A percentile compares a stretch with the other conserved stretches of the same genome.
phyloP scores from a whole-genome alignment of 1,140 invertebrate species.

The Drosophila watanabei region DNA sequence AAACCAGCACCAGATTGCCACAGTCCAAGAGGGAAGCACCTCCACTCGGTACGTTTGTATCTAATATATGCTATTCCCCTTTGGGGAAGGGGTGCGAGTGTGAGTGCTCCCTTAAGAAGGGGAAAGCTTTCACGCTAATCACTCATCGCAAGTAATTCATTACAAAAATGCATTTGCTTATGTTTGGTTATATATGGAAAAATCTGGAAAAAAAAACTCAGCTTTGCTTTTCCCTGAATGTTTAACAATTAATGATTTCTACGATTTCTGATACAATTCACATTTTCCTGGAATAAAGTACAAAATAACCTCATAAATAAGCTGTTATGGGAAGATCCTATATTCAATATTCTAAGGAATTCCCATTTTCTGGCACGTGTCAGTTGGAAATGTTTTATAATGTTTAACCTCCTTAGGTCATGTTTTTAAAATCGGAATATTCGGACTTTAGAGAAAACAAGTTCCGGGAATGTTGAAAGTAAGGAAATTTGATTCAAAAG shows the following conservation, averaged over 20 bases:
- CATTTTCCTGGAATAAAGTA: not conserved
- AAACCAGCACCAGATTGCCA: constrained; percentile 59
- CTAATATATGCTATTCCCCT: not conserved
- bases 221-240: not conserved
- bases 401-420: not conserved
- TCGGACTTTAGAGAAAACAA: not conserved
- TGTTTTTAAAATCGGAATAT: not conserved
- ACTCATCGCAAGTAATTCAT: constrained; percentile 14
- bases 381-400: not conserved
- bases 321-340: not conserved
- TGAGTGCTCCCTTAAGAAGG: constrained; percentile 1
- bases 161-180: constrained; percentile 36
- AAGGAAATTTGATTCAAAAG: not conserved
- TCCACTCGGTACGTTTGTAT: constrained; percentile 18
- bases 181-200: constrained; percentile 10
- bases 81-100: constrained; percentile 9
- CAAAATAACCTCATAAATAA: not conserved
- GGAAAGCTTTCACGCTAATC: constrained; percentile 11
- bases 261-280: not conserved
- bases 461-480: not conserved
- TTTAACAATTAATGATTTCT: not conserved
- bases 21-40: constrained; percentile 24
- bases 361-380: not conserved
- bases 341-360: not conserved
- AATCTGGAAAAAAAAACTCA: not conserved